Percentiles rank a stretch among this genome's conserved stretches.
phyloP scores from a whole-genome alignment of 2,888 invertebrate genomes.

The Chrysolina oricalcia region DNA sequence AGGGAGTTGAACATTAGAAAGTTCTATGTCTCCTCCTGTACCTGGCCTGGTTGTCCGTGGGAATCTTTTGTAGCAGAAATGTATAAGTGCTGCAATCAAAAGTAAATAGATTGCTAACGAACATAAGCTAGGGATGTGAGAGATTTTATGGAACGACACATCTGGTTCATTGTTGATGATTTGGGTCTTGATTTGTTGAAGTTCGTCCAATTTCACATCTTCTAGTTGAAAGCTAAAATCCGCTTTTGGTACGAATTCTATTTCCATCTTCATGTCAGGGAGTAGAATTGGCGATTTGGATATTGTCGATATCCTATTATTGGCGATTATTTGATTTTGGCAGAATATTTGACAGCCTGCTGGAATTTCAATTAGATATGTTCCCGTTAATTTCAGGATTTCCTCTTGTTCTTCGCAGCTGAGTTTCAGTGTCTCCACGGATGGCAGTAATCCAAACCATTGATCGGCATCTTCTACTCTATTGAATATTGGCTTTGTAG shows the following conservation, averaged over 20 bases:
- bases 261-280: neutral
- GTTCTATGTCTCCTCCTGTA: neutral
- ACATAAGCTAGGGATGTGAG: neutral
- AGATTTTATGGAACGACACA: neutral
- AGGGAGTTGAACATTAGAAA: neutral
- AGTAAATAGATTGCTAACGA: neutral
- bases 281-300: neutral
- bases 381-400: slow-evolving; percentile 4
- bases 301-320: neutral
- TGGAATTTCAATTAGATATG: slow-evolving; percentile 7
- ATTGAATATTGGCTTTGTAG: neutral
- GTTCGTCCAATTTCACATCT: neutral
- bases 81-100: neutral
- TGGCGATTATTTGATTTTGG: slow-evolving; percentile 4
- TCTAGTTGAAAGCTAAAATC: neutral
- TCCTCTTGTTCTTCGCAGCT: slow-evolving; percentile 16
- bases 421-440: too few species aligned
- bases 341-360: neutral
- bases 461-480: slow-evolving; percentile 5
- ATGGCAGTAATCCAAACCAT: neutral
- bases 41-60: neutral
- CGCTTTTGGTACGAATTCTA: neutral
- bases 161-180: neutral
- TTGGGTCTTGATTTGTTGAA: neutral
- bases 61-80: neutral